Evolutionary conservation across 2,113 vertebrate species (phyloP), one percentile per base, ranked within the genome.

Genomic region (Pelvicachromis taeniatus): DNA sequence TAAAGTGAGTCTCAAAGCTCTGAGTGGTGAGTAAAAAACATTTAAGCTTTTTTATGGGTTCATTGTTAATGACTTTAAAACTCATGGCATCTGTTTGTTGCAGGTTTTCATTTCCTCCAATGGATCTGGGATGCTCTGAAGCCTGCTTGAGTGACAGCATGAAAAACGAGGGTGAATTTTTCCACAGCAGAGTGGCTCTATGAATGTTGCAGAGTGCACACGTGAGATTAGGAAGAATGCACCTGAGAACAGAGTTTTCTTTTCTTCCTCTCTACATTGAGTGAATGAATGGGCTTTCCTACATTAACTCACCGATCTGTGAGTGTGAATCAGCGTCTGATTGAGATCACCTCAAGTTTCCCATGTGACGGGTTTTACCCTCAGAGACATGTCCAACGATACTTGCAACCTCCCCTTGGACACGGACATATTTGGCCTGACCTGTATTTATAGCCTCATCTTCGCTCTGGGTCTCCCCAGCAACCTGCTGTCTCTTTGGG

Each of bases 401-500:
- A 96, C 92, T 61, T 96, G 96, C 77, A 86, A 95, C 89, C 87
- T 96, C 70, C 94, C 95, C 3, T 75, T 96, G 85, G 79, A 95
- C 87, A 95, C 93, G 0, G 96, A 96, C 88, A 68, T 80, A 2
- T 84, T 93, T 19, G 95, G 94, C n/a, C 92, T 96, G 84, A 95
- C 94, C 53, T 96, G 88, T n/a, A 88, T 97, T 54, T 97, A 97
- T 56, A 90, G 93, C 33, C 7, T 96, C n/a, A 94, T 96, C 68
- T 92, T 97, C 81, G 92, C 89, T 7, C 9, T 95, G 59, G 96
- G 96, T 17, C 92, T 96, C 31, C 95, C 95, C 6, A 94, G 94
- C 55, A 97, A 96, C 82, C 92, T 95, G 48, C 87, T 97, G 48
- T 96, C 95, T 2, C 92, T 97, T 4, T 96, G 96, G 95, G 94